Evolutionary conservation across 1,140 invertebrate species (phyloP), one percentile per base, ranked within the genome.

Genomic region (Hyposmocoma kahamanoa): DNA sequence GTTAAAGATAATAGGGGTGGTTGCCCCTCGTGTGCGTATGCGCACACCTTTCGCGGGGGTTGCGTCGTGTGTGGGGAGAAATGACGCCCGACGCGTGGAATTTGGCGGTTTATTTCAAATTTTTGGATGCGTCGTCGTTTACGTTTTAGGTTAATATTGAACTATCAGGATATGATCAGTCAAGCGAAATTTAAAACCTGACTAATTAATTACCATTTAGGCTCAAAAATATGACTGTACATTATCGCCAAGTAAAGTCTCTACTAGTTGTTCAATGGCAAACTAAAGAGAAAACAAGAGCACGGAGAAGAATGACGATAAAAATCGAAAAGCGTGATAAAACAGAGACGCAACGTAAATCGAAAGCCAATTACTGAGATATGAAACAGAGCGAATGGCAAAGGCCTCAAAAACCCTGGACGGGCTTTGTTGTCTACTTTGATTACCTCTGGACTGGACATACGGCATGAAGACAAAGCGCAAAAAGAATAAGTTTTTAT

Each of bases 1-100:
- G 74, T 73, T 77, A 76, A 84, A 84, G 81, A 84, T 84, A 84
- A 84, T 84, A 84, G 81, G 80, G 80, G 76, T 64, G 62, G 67
- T 19, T 53, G 61, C 75, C 74, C 68, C 66, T 36, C 38, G 42
- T 67, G 53, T 62, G 60, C 38, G 42, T 67, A 53, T 62, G 60
- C 59, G 60, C 67, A 64, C 76, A 80, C 76, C 78, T 82, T 82
- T 80, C 62, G 71, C 69, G 71, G 75, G 80, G 77, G 77, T 75
- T 63, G 68, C 59, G 45, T 53, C 47, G 48, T 50, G 53, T 56
- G 60, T 59, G 59, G 67, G 71, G 66, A 53, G 63, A 60, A 50
- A 46, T 54, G 70, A 70, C 72, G 63, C 57, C 51, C 57, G 17
- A 34, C 63, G 62, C 65, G 56, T 56, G 53, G 59, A 47, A 50